Evolutionary conservation across 2,113 vertebrate species (phyloP), one percentile per base, ranked within the genome.

Genomic region (Sakesphorus luctuosus): DNA sequence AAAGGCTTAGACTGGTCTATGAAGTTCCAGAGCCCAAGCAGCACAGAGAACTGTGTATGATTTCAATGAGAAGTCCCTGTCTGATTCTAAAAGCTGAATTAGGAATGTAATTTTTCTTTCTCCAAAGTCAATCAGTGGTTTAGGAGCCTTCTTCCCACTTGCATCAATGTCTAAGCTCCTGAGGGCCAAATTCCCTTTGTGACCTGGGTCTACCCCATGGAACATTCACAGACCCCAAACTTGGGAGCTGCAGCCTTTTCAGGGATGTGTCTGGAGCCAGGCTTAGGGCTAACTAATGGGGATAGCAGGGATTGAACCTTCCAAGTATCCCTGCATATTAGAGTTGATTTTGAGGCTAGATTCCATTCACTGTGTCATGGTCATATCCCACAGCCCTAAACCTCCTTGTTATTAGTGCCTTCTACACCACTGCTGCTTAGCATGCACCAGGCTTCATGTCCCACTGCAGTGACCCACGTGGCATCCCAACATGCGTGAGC

Each of bases 401-500:
- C 2, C 4, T 23, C 50, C 31, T n/a, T 17, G 4, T 71, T 29
- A 62, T 20, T 46, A 58, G 65, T 67, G 35, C 35, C 25, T 58
- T 33, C 59, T 43, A 2, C 28, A 13, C 13, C 13, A 10, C n/a
- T 25, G 23, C 84, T 75, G 55, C 56, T 58, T 36, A 63, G 73
- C 12, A 4, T 53, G 86, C n/a, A 17, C n/a, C 80, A 63, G 59
- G 47, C 52, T 87, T 58, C 18, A 8, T 10, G 74, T 53, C 38
- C 26, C 1, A 3, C 78, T 53, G 65, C 59, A 49, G 68, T 58
- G 80, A 62, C 69, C 59, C 40, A 11, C 3, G 3, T 84, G 83
- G 71, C 49, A 68, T 40, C 63, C 40, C 2, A 3, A 19, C 4
- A 14, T 2, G 8, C 0, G 0, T 40, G 19, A 76, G 24, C 18